Evolutionary conservation across 2,888 invertebrate species (phyloP).

Genomic region (Labia minor): DNA sequence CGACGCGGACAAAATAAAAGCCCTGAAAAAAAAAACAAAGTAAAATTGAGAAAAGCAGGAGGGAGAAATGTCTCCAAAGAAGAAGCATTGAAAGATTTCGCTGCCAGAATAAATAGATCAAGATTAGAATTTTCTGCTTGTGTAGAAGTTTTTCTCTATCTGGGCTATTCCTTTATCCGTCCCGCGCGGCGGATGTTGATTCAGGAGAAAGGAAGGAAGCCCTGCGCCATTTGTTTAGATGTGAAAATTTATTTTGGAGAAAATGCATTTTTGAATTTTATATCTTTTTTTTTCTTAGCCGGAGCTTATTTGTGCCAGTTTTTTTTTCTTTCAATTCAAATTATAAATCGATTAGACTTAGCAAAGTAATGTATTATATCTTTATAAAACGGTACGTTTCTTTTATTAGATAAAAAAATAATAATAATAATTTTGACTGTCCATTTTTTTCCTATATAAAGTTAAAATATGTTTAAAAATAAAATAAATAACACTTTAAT

Average conservation of each 20-base stretch:
- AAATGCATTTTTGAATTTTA: not conserved
- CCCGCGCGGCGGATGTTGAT: slow-evolving; percentile 22
- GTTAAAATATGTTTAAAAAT: no score
- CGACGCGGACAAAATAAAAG: not conserved
- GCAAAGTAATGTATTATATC: not conserved
- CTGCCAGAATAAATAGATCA: slow-evolving; percentile 22
- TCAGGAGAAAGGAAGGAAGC: slow-evolving; percentile 23
- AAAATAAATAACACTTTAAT: no score
- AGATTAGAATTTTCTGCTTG: slow-evolving; percentile 25
- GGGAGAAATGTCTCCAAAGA: not conserved
- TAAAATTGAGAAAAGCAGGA: slow-evolving; percentile 14
- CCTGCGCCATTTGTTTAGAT: slow-evolving; percentile 8
- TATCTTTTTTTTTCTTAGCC: not conserved
- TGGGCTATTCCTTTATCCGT: slow-evolving; percentile 19
- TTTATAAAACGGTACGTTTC: not conserved
- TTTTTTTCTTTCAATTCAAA: not conserved
- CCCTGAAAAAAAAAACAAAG: slow-evolving; percentile 17
- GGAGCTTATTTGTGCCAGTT: no score
- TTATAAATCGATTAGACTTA: slow-evolving; percentile 5
- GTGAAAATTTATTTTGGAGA: not conserved
- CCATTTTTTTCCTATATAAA: no score
- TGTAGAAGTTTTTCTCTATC: slow-evolving; percentile 20
- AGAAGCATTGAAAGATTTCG: slow-evolving; percentile 15
- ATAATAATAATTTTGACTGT: no score
- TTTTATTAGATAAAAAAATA: no score